phyloP scores from a whole-genome alignment of 2,113 vertebrate genomes.

The Siniperca knerii region DNA sequence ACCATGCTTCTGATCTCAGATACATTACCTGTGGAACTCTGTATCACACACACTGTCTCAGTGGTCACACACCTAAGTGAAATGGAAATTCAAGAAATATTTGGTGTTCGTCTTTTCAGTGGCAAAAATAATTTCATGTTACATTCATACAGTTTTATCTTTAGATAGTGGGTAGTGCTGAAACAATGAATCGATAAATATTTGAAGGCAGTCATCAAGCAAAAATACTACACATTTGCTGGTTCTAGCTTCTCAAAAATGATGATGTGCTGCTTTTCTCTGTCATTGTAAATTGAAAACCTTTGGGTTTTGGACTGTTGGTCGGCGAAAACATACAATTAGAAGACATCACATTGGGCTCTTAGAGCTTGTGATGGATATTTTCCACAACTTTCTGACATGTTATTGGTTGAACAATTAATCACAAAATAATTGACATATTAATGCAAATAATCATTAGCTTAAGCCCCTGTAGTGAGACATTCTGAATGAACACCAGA shows the following conservation, averaged over 20 bases:
- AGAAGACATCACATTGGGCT: not conserved
- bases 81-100: not conserved
- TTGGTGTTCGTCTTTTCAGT: not conserved
- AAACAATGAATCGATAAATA: not conserved
- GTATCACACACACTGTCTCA: not conserved
- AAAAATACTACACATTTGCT: not conserved
- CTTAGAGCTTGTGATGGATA: not conserved
- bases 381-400: not conserved
- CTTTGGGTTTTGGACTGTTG: not conserved
- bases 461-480: not conserved
- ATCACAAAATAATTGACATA: not conserved
- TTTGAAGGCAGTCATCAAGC: not conserved
- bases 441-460: not conserved
- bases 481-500: not conserved
- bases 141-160: not conserved
- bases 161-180: not conserved
- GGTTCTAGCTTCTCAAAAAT: not conserved
- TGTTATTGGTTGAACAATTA: not conserved
- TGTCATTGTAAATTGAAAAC: not conserved
- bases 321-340: not conserved
- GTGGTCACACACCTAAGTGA: not conserved
- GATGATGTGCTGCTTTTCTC: not conserved
- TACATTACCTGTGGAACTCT: conserved; percentile 33
- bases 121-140: not conserved
- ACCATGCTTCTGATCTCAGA: conserved; percentile 18